Evolutionary conservation across 37 sponge, comb jelly and placozoan species (phyloP), one percentile per base, ranked within the genome.

Genomic region (Eunapius fragilis): DNA sequence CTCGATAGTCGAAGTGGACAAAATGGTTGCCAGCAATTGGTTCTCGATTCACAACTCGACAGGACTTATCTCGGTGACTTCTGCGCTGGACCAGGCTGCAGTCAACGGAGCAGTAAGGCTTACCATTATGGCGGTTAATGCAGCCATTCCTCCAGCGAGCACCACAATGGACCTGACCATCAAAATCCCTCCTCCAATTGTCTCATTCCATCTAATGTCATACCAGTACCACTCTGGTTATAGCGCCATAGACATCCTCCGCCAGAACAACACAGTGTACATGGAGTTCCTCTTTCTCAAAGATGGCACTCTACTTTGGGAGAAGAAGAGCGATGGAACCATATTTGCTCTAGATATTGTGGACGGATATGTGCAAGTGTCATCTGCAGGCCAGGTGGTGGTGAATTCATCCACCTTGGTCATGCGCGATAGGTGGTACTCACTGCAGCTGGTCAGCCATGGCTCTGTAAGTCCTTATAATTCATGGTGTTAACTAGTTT

Each of bases 251-350:
- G 30, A 25, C 68, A 1, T 58, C 58, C 58, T 58, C 58, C 22
- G 35, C 32, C 58, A 75, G 30, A 45, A 67, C 32, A 9, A 24
- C 0, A 50, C 0, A 10, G 33, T 86, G 45, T 91, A 91, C 72
- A 6, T 91, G 24, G 91, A 91, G 71, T 82, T 86, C 37, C 13
- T 33, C 25, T 82, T 86, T 17, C 75, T 50, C 5, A 38, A 11
- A 25, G n/a, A 81, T 70, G 90, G 86, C 0, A 36, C 80, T 45
- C 50, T 90, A 2, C 80, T 90, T 19, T 90, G 76, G 32, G 77
- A 90, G 38, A 58, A 31, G 58, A 73, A 67, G n/a, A 22, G 67
- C 12, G 36, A 74, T 17, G 38, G 31, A 37, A 38, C 37, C 23
- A 2, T 0, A 0, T 81, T 87, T 41, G 24, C 73, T 31, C 24